Evolutionary conservation across 2,797 vertebrate genomes (phyloP).

Genomic region (Thaleichthys pacificus): DNA sequence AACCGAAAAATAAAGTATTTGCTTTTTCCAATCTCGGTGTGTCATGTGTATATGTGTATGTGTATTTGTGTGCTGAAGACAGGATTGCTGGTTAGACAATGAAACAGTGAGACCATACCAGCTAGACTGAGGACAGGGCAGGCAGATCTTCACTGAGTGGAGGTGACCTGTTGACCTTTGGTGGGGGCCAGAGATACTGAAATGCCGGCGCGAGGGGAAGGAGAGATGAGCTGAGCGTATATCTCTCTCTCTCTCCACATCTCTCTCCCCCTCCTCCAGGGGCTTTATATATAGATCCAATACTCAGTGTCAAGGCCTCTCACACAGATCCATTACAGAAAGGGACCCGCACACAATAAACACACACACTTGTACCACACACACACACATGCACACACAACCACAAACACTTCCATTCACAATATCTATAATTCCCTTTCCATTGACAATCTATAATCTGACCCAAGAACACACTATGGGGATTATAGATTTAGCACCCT

Average conservation of each 20-base stretch:
- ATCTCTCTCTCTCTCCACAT: not conserved
- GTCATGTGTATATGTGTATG: not conserved
- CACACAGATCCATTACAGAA: not conserved
- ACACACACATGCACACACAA: not conserved
- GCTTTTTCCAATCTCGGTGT: not conserved
- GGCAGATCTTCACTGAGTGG: not conserved
- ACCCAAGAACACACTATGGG: no score
- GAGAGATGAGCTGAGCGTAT: not conserved
- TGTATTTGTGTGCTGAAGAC: not conserved
- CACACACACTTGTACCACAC: not conserved
- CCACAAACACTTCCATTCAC: not conserved
- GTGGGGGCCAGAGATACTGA: not conserved
- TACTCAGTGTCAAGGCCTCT: constrained; percentile 4
- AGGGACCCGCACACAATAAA: not conserved
- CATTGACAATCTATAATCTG: no score
- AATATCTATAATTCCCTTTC: not conserved
- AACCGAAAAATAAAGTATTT: constrained; percentile 3
- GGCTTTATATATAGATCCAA: constrained; percentile 1
- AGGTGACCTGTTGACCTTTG: not conserved
- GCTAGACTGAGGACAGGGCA: not conserved
- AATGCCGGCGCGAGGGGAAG: not conserved
- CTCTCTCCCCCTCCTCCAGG: not conserved
- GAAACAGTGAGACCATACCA: not conserved
- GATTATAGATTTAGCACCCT: not conserved
- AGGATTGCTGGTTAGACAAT: not conserved